A percentile compares a stretch with the other conserved stretches of the same genome.
These are phyloP conservation scores for Geococcyx californianus DNA, from an alignment of 2,113 vertebrate genomes.

Conservation along the genomic window DNA sequence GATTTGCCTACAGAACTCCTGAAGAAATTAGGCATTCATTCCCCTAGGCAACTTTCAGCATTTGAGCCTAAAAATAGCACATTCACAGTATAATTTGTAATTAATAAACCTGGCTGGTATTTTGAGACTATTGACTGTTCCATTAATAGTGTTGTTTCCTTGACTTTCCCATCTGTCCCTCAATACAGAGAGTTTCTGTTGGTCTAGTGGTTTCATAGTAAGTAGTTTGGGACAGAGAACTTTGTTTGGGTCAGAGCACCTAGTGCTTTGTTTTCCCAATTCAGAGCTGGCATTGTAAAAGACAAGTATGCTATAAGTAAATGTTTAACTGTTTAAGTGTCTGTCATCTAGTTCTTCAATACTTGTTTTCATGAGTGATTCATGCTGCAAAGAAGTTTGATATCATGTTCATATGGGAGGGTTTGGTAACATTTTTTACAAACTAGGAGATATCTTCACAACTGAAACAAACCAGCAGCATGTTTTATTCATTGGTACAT, in stretches of 20 bases:
- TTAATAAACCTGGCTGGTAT: background rate
- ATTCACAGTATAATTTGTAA: constrained; percentile 4
- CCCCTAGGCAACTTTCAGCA: background rate
- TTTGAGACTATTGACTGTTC: background rate
- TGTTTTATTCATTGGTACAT: background rate
- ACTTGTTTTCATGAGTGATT: background rate
- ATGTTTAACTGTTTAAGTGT: background rate
- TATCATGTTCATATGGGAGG: background rate
- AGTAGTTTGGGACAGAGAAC: background rate
- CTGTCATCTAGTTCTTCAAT: background rate
- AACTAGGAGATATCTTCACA: background rate
- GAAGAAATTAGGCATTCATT: constrained; percentile 9
- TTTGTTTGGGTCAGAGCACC: background rate
- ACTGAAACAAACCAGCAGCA: background rate
- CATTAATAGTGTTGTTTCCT: background rate
- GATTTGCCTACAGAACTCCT: constrained; percentile 9
- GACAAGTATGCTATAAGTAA: background rate
- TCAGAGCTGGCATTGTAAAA: background rate
- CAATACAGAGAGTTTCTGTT: background rate
- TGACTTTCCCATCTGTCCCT: background rate
- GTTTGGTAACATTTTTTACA: background rate
- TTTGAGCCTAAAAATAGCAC: constrained; percentile 20
- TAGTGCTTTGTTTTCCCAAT: background rate
- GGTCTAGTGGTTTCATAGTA: background rate
- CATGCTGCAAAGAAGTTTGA: background rate